phyloP scores from a whole-genome alignment of 2,888 invertebrate species.

The Drepanosiphum platanoidis region DNA sequence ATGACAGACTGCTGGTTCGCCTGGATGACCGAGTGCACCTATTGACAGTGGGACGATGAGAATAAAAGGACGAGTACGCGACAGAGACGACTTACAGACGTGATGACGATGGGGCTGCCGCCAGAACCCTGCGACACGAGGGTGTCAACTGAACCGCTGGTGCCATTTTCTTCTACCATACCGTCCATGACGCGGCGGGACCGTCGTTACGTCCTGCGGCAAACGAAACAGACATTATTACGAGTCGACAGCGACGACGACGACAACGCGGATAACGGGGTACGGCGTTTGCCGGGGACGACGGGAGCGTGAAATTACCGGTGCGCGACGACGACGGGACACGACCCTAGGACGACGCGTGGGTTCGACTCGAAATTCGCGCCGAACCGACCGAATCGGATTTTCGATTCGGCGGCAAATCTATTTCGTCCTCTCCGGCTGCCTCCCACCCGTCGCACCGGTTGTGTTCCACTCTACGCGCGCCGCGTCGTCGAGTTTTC shows the following conservation, averaged over 20 bases:
- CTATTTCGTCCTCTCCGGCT: background rate
- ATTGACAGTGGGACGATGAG: constrained; percentile 65
- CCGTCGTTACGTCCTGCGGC: constrained; percentile 72
- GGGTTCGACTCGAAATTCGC: background rate
- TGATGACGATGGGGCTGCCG: constrained; percentile 68
- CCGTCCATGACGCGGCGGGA: constrained; percentile 80
- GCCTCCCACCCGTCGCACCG: background rate
- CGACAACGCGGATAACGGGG: background rate
- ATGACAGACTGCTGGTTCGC: constrained; percentile 95
- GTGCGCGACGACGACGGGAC: background rate
- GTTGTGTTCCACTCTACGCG: background rate
- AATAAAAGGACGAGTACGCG: too few species aligned
- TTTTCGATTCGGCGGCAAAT: background rate
- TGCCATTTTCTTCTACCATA: constrained; percentile 92
- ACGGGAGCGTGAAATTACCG: background rate
- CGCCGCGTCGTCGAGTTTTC: too few species aligned
- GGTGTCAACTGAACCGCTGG: constrained; percentile 56
- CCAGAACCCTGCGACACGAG: constrained; percentile 59
- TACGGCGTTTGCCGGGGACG: background rate
- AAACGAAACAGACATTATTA: constrained; percentile 34
- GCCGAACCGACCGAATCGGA: background rate
- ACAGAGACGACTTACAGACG: constrained; percentile 69
- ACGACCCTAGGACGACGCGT: background rate
- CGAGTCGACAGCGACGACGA: too few species aligned
- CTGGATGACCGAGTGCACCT: constrained; percentile 96